Percentiles rank a stretch among this genome's conserved stretches.
These are phyloP conservation scores for Casuarius casuarius DNA, from an alignment of 2,113 vertebrate species.

Conservation along the genomic window DNA sequence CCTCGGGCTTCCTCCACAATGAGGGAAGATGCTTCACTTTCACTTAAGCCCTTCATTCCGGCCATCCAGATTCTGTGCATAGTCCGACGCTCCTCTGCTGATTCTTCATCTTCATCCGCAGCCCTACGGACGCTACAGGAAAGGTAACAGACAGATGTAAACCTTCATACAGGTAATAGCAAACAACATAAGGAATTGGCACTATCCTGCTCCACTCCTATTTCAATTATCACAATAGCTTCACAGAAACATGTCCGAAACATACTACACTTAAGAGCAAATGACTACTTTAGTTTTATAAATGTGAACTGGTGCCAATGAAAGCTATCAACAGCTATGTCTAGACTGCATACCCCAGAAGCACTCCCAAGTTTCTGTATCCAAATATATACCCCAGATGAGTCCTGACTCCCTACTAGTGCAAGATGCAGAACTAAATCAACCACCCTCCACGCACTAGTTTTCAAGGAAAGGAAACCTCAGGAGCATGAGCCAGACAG, in stretches of 20 bases:
- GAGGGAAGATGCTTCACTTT: conserved; percentile 86
- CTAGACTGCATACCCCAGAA: background rate
- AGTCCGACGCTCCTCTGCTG: conserved; percentile 87
- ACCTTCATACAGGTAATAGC: background rate
- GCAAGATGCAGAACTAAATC: background rate
- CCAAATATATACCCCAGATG: background rate
- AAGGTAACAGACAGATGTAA: background rate
- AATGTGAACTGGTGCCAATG: background rate
- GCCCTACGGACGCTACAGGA: conserved; percentile 80
- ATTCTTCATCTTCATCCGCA: conserved; percentile 91
- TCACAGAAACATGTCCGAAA: background rate
- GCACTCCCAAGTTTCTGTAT: background rate
- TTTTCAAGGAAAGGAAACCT: background rate
- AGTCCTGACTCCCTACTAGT: background rate
- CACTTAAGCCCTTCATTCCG: conserved; percentile 87
- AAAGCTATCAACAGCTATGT: background rate
- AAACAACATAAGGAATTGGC: background rate
- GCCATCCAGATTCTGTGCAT: conserved; percentile 86
- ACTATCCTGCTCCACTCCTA: background rate
- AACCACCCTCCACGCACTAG: background rate
- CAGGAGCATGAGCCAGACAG: background rate
- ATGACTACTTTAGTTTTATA: background rate
- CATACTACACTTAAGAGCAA: background rate
- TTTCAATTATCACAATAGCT: background rate
- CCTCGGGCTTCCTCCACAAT: conserved; percentile 89